Evolutionary conservation across 2,888 invertebrate species (phyloP).

Genomic region (Agonopterix alstromeriana): DNA sequence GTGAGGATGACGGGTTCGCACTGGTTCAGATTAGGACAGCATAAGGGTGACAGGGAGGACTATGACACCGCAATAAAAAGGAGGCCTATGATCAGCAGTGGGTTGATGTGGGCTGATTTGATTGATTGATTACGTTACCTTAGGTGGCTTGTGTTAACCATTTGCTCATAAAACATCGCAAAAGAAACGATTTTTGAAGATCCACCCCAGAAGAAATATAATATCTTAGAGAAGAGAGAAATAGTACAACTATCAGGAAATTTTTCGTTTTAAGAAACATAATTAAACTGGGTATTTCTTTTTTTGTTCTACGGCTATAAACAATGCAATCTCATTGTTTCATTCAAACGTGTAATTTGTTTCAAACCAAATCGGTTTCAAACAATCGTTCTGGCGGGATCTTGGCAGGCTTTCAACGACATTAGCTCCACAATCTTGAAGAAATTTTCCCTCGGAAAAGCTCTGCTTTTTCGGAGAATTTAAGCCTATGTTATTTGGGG

Average conservation of each 20-base stretch:
- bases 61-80: no score
- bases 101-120: no score
- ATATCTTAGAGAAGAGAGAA: background rate
- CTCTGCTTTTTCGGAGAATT: conserved; percentile 18
- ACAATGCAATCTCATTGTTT: no score
- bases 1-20: no score
- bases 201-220: background rate
- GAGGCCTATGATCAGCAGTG: no score
- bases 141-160: no score
- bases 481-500: conserved; percentile 13
- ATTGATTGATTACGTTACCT: no score
- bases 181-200: background rate
- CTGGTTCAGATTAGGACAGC: no score
- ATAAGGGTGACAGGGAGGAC: no score
- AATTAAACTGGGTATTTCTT: background rate
- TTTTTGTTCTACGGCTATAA: background rate
- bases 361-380: conserved; percentile 10
- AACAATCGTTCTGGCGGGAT: conserved; percentile 4
- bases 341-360: background rate
- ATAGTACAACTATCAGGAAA: background rate
- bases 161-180: background rate
- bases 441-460: conserved; percentile 18
- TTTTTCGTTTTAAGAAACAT: background rate
- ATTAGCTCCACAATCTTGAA: conserved; percentile 12
- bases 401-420: conserved; percentile 25